These are phyloP conservation scores for Drosophila obscura DNA, from an alignment of 1,140 invertebrate genomes.

Conservation along the genomic window DNA sequence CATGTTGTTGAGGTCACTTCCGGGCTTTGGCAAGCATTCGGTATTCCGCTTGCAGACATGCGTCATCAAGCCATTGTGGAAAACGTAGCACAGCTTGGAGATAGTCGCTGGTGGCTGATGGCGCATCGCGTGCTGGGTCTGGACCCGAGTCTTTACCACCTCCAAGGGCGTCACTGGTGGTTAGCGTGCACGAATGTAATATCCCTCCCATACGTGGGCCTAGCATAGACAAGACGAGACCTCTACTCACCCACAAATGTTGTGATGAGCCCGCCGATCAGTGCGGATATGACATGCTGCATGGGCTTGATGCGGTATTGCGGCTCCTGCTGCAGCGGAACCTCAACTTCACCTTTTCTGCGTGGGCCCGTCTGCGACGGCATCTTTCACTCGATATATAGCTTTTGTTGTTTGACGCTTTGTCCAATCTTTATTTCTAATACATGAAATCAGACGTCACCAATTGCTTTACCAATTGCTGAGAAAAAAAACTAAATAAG, in stretches of 20 bases:
- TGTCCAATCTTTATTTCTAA: conserved; percentile 2
- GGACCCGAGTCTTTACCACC: conserved; percentile 98
- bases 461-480: no score
- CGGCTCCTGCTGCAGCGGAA: conserved; percentile 85
- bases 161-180: conserved; percentile 97
- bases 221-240: no score
- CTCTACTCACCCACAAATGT: conserved; percentile 91
- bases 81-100: conserved; percentile 96
- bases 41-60: conserved; percentile 91
- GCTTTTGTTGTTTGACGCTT: not conserved
- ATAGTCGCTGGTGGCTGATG: conserved; percentile 91
- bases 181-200: no score
- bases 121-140: conserved; percentile 92
- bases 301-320: conserved; percentile 91
- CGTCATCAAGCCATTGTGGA: conserved; percentile 99
- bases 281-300: conserved; percentile 95
- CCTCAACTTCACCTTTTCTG: not conserved
- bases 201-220: no score
- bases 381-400: conserved; percentile 24
- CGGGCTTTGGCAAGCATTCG: conserved; percentile 86
- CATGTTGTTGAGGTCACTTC: conserved; percentile 85
- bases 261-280: conserved; percentile 94
- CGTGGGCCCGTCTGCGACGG: conserved; percentile 8
- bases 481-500: no score
- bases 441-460: not conserved